Percentiles rank a stretch among this genome's conserved stretches.
These are phyloP conservation scores for Salvelinus namaycush DNA, from an alignment of 2,113 vertebrate genomes.

Conservation along the genomic window DNA sequence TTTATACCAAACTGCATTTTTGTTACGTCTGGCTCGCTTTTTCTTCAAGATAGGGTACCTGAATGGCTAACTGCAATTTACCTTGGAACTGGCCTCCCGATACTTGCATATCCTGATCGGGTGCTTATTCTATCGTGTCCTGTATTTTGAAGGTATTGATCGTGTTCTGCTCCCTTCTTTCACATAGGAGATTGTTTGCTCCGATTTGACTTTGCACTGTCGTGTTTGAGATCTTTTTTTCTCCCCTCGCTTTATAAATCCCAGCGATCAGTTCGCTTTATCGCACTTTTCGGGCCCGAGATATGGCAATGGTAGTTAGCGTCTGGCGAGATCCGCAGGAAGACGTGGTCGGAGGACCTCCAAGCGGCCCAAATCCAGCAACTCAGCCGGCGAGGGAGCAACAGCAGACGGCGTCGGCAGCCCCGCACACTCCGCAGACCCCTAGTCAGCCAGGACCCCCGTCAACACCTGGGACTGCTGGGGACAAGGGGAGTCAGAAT, in stretches of 20 bases:
- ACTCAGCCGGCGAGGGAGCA: conserved; percentile 90
- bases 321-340: conserved; percentile 99
- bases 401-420: conserved; percentile 91
- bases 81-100: conserved; percentile 99
- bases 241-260: conserved; percentile 62
- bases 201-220: conserved; percentile 78
- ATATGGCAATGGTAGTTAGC: conserved; percentile 99
- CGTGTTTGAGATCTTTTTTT: conserved; percentile 70
- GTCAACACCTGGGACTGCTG: conserved; percentile 91
- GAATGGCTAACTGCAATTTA: conserved; percentile 96
- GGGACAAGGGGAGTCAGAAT: conserved; percentile 88
- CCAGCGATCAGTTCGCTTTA: conserved; percentile 88
- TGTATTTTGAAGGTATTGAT: conserved; percentile 79
- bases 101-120: conserved; percentile 89
- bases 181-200: conserved; percentile 75
- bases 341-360: conserved; percentile 97
- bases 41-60: conserved; percentile 83
- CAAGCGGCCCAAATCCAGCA: conserved; percentile 90
- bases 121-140: conserved; percentile 68
- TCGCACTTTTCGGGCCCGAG: conserved; percentile 96
- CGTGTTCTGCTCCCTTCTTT: conserved; percentile 63
- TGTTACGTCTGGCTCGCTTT: conserved; percentile 81
- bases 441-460: conserved; percentile 96
- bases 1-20: conserved; percentile 83
- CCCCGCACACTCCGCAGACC: conserved; percentile 97